Percentiles rank a stretch among this genome's conserved stretches.
Evolutionary conservation across 2,113 vertebrate species (phyloP).

Genomic region (Jaculus jaculus): DNA sequence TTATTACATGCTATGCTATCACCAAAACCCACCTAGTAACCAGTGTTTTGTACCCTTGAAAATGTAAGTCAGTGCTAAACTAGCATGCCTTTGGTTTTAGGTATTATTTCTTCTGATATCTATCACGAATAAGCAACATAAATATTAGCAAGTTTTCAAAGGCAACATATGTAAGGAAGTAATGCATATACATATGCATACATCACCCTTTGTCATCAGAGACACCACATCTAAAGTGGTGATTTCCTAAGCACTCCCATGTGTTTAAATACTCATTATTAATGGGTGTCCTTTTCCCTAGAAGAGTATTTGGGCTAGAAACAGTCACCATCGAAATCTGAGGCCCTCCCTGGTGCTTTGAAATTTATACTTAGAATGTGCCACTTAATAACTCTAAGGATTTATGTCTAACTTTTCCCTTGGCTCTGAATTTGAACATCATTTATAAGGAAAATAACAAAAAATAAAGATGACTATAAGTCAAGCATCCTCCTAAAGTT

Average conservation of each 20-base stretch:
- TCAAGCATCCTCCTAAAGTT: slow-evolving; percentile 22
- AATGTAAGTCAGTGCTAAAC: background rate
- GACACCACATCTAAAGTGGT: background rate
- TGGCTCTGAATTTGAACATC: slow-evolving; percentile 31
- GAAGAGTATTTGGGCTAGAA: slow-evolving; percentile 42
- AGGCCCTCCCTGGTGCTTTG: background rate
- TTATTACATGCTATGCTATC: background rate
- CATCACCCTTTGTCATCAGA: slow-evolving; percentile 20
- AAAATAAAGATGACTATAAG: slow-evolving; percentile 16
- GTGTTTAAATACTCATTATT: slow-evolving; percentile 51
- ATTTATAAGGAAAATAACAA: slow-evolving; percentile 55
- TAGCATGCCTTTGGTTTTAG: background rate
- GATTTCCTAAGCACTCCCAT: slow-evolving; percentile 25
- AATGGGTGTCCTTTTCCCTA: slow-evolving; percentile 37
- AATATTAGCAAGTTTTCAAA: slow-evolving; percentile 55
- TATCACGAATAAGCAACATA: slow-evolving; percentile 40
- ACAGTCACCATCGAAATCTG: slow-evolving; percentile 16
- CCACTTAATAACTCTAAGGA: slow-evolving; percentile 15
- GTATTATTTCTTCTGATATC: slow-evolving; percentile 12
- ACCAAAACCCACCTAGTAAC: background rate
- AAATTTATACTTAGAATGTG: slow-evolving; percentile 54
- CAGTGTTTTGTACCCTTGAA: background rate
- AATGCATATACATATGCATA: slow-evolving; percentile 6
- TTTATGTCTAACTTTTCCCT: slow-evolving; percentile 18
- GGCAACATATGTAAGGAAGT: slow-evolving; percentile 36